Evolutionary conservation across 1,140 invertebrate species (phyloP).

Genomic region (Wasmannia auropunctata): DNA sequence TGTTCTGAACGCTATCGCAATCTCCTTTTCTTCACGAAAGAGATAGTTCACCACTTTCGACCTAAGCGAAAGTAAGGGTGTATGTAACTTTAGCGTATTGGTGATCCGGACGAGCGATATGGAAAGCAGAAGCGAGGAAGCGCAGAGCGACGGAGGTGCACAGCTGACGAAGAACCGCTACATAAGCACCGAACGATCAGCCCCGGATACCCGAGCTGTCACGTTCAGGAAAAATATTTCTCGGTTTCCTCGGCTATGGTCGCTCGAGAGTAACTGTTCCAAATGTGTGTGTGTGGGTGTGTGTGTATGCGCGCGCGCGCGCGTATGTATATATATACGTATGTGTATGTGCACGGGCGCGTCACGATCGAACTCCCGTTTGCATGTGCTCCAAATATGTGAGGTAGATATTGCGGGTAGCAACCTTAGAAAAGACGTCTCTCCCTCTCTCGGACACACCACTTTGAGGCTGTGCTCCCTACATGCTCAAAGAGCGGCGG

Average conservation of each 20-base stretch:
- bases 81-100: constrained; percentile 43
- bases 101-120: constrained; percentile 48
- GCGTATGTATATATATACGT: too few species aligned
- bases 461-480: not conserved
- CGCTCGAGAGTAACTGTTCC: constrained; percentile 31
- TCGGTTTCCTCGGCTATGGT: constrained; percentile 41
- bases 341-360: too few species aligned
- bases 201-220: constrained; percentile 44
- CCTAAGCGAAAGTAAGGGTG: constrained; percentile 3
- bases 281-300: not conserved
- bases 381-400: not conserved
- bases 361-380: constrained; percentile 32
- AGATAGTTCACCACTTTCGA: constrained; percentile 29
- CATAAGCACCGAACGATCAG: constrained; percentile 52
- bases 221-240: constrained; percentile 59
- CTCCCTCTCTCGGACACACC: not conserved
- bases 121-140: constrained; percentile 44
- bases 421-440: not conserved
- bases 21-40: constrained; percentile 8
- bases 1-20: constrained; percentile 7
- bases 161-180: constrained; percentile 53
- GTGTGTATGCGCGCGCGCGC: not conserved
- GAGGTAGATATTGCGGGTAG: not conserved
- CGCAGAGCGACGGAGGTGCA: not conserved
- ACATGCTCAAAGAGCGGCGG: not conserved